These are phyloP conservation scores for Panzeria rudis DNA, from an alignment of 2,888 invertebrate species.

Conservation along the genomic window DNA sequence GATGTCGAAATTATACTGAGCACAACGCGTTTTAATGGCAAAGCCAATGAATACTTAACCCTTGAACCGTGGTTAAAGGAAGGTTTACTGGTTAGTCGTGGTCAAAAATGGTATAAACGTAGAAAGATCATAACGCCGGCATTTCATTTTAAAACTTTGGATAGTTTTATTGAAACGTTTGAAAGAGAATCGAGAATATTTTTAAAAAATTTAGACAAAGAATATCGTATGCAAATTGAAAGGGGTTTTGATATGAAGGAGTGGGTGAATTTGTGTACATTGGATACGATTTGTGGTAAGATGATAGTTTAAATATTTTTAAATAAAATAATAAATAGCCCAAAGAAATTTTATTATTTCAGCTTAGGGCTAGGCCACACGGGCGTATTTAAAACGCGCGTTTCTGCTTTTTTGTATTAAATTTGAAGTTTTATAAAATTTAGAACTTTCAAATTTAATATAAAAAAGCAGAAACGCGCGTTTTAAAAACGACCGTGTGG, in stretches of 20 bases:
- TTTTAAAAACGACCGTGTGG: too few species aligned
- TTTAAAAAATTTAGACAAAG: conserved; percentile 85
- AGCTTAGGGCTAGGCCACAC: too few species aligned
- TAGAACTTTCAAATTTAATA: too few species aligned
- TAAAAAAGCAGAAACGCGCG: too few species aligned
- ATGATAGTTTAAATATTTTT: neutral
- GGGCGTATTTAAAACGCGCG: too few species aligned
- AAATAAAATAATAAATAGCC: too few species aligned
- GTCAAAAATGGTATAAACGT: conserved; percentile 84
- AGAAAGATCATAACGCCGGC: conserved; percentile 90
- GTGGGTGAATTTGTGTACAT: conserved; percentile 85
- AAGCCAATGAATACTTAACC: conserved; percentile 85
- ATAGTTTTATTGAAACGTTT: conserved; percentile 89
- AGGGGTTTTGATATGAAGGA: conserved; percentile 86
- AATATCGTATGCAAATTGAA: conserved; percentile 85
- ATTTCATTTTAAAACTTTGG: conserved; percentile 91
- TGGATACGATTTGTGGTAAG: conserved; percentile 87
- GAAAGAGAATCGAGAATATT: conserved; percentile 86
- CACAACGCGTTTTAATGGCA: conserved; percentile 84
- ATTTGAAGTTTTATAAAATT: too few species aligned
- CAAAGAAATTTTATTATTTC: too few species aligned
- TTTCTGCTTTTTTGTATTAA: too few species aligned
- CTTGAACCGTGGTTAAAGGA: conserved; percentile 85
- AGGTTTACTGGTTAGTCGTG: conserved; percentile 85
- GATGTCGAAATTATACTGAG: conserved; percentile 79